Conservation (phyloP, 1,140 invertebrate species). For the Euwallacea fornicatus region DNA sequence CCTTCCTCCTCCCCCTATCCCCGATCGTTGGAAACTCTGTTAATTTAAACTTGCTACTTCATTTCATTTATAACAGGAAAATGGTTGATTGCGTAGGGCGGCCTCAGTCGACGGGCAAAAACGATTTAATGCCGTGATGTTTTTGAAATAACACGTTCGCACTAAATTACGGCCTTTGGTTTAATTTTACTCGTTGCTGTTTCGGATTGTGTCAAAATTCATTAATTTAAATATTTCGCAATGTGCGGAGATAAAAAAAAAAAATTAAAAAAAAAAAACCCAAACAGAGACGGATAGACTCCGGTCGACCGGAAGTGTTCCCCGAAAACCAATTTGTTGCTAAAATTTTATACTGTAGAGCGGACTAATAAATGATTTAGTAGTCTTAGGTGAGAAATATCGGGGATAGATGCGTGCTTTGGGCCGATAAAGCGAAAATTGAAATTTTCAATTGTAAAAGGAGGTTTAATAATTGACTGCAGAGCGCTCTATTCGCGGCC, state of each 20-base stretch:
- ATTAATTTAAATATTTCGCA: constrained; percentile 13
- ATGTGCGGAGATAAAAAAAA: neutral
- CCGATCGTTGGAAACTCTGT: neutral
- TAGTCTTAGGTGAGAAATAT: neutral
- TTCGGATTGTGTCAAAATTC: constrained; percentile 1
- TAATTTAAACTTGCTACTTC: constrained; percentile 30
- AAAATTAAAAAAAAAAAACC: no score
- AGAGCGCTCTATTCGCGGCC: neutral
- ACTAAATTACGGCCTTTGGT: constrained; percentile 15
- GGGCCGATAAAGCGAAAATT: constrained; percentile 47
- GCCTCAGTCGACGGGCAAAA: constrained; percentile 4
- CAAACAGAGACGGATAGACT: no score
- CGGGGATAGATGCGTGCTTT: constrained; percentile 38
- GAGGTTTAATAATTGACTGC: constrained; percentile 40
- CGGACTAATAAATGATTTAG: constrained; percentile 1
- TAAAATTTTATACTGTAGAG: neutral
- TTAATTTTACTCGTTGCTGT: neutral
- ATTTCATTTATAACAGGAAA: constrained; percentile 26
- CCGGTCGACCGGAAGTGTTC: neutral
- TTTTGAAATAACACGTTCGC: constrained; percentile 9
- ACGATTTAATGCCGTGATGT: constrained; percentile 10
- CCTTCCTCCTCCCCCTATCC: neutral
- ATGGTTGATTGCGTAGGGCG: constrained; percentile 18
- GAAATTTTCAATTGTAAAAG: constrained; percentile 47
- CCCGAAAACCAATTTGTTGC: neutral